A percentile compares a stretch with the other conserved stretches of the same genome.
phyloP scores from a whole-genome alignment of 2,113 vertebrate species.

The Ginglymostoma cirratum region DNA sequence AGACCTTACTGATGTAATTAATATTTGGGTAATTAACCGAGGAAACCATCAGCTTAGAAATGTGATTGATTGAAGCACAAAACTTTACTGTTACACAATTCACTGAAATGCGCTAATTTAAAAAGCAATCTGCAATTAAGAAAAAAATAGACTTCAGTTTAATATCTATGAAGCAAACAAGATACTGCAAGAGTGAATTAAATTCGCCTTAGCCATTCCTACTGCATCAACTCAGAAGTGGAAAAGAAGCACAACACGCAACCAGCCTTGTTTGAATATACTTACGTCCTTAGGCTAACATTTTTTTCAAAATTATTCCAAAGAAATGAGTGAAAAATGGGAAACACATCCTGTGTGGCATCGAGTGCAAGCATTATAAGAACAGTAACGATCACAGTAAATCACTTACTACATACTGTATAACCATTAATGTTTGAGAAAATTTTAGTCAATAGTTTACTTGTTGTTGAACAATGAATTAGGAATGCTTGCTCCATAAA shows the following conservation, averaged over 20 bases:
- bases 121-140: neutral
- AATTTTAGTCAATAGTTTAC: neutral
- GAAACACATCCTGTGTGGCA: constrained; percentile 5
- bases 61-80: neutral
- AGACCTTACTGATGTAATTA: neutral
- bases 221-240: neutral
- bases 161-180: neutral
- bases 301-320: neutral
- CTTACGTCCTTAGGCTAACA: neutral
- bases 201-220: neutral
- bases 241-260: neutral
- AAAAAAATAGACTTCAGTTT: neutral
- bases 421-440: neutral
- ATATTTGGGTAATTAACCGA: neutral
- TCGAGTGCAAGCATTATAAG: neutral
- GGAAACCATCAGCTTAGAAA: neutral
- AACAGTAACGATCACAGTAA: constrained; percentile 11
- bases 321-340: neutral
- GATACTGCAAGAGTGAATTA: neutral
- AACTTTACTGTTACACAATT: neutral
- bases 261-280: neutral
- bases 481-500: constrained; percentile 21
- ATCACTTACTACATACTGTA: neutral
- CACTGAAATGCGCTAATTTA: neutral
- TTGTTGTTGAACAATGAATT: constrained; percentile 13